These are phyloP conservation scores for Synanthedon andrenaeformis DNA, from an alignment of 2,888 invertebrate species.

Conservation along the genomic window DNA sequence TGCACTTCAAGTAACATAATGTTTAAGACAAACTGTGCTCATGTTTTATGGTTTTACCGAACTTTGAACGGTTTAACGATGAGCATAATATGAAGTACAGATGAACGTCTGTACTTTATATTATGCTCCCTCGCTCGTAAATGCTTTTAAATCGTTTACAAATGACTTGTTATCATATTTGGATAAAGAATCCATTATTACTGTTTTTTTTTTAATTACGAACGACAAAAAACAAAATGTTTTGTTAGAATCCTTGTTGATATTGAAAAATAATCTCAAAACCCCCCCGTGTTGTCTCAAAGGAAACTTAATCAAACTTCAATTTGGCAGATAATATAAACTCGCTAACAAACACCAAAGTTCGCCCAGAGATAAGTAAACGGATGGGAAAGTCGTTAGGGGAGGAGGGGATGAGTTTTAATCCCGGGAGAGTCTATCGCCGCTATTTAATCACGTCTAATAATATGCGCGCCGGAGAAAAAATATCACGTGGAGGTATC, in stretches of 20 bases:
- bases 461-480: conserved; percentile 53
- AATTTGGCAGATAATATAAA: conserved; percentile 57
- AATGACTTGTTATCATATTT: too few relatives aligned
- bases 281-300: conserved; percentile 28
- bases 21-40: too few relatives aligned
- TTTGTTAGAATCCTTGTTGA: neutral
- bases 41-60: too few relatives aligned
- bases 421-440: conserved; percentile 42
- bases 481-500: conserved; percentile 54
- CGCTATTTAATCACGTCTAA: conserved; percentile 63
- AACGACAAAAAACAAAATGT: too few relatives aligned
- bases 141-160: too few relatives aligned
- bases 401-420: conserved; percentile 41
- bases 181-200: too few relatives aligned
- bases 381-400: conserved; percentile 49
- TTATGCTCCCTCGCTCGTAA: too few relatives aligned
- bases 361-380: conserved; percentile 51
- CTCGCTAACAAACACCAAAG: conserved; percentile 30
- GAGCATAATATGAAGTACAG: too few relatives aligned
- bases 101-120: too few relatives aligned
- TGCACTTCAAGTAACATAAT: too few relatives aligned
- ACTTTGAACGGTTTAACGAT: too few relatives aligned
- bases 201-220: too few relatives aligned
- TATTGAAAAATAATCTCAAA: neutral
- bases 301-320: conserved; percentile 55